These are phyloP conservation scores for Hemicordylus capensis DNA, from an alignment of 2,113 vertebrate species.

Conservation along the genomic window DNA sequence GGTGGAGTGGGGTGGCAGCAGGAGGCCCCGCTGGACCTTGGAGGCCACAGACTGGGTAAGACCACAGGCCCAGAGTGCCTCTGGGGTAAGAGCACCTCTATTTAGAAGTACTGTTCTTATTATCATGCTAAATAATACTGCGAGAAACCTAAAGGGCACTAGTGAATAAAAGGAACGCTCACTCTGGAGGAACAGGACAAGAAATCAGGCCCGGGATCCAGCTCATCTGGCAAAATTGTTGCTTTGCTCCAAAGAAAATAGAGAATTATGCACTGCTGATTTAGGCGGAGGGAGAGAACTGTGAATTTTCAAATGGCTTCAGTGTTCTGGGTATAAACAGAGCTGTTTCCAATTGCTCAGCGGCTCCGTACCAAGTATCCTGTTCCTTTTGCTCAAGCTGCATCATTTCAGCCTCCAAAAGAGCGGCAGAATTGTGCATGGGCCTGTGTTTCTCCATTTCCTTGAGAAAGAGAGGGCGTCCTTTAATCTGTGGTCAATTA, in stretches of 20 bases:
- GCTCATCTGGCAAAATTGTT: background rate
- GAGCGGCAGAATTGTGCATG: background rate
- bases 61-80: too few relatives aligned
- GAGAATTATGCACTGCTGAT: background rate
- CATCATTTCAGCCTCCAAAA: conserved; percentile 20
- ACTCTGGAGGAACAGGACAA: background rate
- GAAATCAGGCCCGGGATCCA: background rate
- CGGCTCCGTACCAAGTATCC: background rate
- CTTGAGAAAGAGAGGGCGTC: conserved; percentile 2
- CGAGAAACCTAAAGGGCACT: background rate
- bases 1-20: too few relatives aligned
- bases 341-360: background rate
- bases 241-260: background rate
- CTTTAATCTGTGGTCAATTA: background rate
- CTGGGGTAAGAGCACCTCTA: too few relatives aligned
- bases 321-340: background rate
- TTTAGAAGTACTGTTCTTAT: background rate
- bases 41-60: too few relatives aligned
- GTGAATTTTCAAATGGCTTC: background rate
- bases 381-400: background rate
- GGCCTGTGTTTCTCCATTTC: background rate
- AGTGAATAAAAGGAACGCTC: background rate
- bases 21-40: too few relatives aligned
- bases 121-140: background rate
- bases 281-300: too few relatives aligned